phyloP scores from a whole-genome alignment of 2,113 vertebrate genomes.

The Naja naja region DNA sequence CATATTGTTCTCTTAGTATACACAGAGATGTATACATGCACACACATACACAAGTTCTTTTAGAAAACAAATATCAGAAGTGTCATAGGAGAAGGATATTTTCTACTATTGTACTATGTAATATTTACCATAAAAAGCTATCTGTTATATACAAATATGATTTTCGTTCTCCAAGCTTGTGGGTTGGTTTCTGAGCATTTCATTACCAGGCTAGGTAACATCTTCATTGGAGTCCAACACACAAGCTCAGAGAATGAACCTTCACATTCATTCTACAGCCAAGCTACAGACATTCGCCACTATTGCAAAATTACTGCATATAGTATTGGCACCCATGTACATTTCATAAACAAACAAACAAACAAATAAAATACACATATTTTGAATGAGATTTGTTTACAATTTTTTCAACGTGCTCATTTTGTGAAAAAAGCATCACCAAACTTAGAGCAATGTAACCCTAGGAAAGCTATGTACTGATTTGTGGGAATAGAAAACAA shows the following conservation, averaged over 20 bases:
- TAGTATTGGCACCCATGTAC: neutral
- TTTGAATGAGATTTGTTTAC: neutral
- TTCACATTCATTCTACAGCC: too few relatives aligned
- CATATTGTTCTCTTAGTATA: neutral
- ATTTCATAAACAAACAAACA: neutral
- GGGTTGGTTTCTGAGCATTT: too few relatives aligned
- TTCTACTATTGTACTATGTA: neutral
- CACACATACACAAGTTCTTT: neutral
- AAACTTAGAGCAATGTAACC: neutral
- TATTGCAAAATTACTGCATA: neutral
- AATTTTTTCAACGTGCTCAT: neutral
- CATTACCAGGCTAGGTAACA: too few relatives aligned
- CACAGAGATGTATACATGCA: neutral
- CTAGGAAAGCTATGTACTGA: neutral
- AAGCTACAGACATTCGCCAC: too few relatives aligned
- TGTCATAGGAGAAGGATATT: neutral
- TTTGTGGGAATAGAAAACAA: neutral
- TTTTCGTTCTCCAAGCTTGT: too few relatives aligned
- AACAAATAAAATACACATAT: neutral
- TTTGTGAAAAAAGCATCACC: neutral
- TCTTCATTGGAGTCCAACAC: too few relatives aligned
- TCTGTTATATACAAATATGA: neutral
- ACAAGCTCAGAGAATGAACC: too few relatives aligned
- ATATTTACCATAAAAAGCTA: neutral
- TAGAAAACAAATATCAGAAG: neutral